These are phyloP conservation scores for Pantala flavescens DNA, from an alignment of 1,140 invertebrate genomes.

Conservation along the genomic window DNA sequence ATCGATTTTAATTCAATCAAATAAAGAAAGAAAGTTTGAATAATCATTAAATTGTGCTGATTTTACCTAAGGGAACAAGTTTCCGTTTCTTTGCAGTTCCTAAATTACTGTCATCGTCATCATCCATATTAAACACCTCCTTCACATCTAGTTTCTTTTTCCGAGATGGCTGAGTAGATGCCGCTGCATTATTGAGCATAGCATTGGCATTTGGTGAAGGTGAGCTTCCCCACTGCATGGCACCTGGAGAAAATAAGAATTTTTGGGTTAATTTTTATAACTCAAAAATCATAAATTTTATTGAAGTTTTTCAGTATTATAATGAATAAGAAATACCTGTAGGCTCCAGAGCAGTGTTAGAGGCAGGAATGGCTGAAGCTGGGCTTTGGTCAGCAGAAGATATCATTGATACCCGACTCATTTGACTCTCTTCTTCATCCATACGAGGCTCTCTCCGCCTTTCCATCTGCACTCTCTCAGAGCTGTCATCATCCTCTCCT, in stretches of 20 bases:
- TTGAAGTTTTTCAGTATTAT: too few species aligned
- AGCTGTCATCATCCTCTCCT: slow-evolving; percentile 42
- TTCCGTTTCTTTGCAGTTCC: slow-evolving; percentile 61
- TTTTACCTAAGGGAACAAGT: slow-evolving; percentile 64
- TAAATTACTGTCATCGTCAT: slow-evolving; percentile 53
- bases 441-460: slow-evolving; percentile 39
- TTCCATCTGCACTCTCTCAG: slow-evolving; percentile 42
- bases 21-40: too few species aligned
- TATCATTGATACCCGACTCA: neutral
- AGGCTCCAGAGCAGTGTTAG: neutral
- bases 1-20: too few species aligned
- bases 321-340: neutral
- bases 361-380: neutral
- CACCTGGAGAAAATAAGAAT: neutral
- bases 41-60: too few species aligned
- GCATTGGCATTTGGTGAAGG: neutral
- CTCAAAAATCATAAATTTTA: too few species aligned
- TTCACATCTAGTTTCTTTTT: slow-evolving; percentile 73
- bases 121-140: slow-evolving; percentile 85
- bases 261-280: too few species aligned
- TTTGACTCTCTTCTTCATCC: slow-evolving; percentile 24
- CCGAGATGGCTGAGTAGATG: slow-evolving; percentile 33
- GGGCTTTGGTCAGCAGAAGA: neutral
- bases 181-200: neutral
- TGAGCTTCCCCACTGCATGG: neutral